Conservation (phyloP, 2,797 vertebrate genomes). For the Acestrorhynchus altus region DNA sequence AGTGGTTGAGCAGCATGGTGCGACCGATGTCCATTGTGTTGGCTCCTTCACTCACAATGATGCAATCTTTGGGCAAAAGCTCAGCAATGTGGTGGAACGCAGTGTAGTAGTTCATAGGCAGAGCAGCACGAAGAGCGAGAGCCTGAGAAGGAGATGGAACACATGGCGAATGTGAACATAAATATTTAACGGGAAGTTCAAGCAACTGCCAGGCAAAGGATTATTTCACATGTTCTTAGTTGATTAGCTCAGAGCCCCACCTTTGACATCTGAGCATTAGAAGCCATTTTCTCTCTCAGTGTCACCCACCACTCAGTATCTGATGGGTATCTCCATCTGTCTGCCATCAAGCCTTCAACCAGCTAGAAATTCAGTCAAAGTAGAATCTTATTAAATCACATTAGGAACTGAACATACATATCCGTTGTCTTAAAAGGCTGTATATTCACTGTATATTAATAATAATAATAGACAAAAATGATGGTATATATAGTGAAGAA, state of each 20-base stretch:
- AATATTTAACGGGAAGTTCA: too few species aligned
- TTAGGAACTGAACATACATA: too few species aligned
- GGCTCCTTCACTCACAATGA: conserved; percentile 94
- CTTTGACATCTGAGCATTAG: conserved; percentile 85
- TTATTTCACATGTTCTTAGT: too few species aligned
- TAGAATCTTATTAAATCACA: neutral
- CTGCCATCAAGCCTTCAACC: conserved; percentile 65
- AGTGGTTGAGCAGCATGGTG: conserved; percentile 90
- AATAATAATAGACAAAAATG: too few species aligned
- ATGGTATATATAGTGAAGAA: neutral
- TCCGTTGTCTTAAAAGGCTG: neutral
- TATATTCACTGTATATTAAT: too few species aligned
- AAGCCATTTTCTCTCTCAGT: conserved; percentile 83
- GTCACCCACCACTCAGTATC: conserved; percentile 87
- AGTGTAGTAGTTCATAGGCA: conserved; percentile 95
- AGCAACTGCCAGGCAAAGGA: too few species aligned
- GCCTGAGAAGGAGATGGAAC: conserved; percentile 67
- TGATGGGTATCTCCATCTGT: conserved; percentile 81
- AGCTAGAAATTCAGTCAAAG: conserved; percentile 76
- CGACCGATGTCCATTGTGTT: conserved; percentile 99
- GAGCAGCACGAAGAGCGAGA: conserved; percentile 77
- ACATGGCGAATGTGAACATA: neutral
- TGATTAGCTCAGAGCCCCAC: conserved; percentile 68
- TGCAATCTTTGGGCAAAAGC: conserved; percentile 87
- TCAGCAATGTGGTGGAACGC: conserved; percentile 89